phyloP scores from a whole-genome alignment of 2,797 vertebrate genomes.

The Falco biarmicus region DNA sequence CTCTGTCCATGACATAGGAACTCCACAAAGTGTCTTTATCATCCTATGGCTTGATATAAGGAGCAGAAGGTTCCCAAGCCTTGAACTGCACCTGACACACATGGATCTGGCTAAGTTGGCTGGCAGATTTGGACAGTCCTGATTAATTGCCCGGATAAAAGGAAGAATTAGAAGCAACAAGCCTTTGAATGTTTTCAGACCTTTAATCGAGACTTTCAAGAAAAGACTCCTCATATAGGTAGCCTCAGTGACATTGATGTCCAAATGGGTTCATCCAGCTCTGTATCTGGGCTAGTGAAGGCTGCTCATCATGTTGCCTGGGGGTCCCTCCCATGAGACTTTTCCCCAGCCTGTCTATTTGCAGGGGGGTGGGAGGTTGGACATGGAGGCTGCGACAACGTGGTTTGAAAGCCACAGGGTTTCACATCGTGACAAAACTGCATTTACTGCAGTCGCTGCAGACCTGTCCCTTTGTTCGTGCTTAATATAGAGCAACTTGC shows the following conservation, averaged over 20 bases:
- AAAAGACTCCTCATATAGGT: not conserved
- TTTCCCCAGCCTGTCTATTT: not conserved
- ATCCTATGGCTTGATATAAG: not conserved
- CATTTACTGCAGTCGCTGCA: not conserved
- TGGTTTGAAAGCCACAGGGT: not conserved
- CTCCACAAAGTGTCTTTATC: not conserved
- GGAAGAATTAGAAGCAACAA: not conserved
- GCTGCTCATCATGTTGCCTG: not conserved
- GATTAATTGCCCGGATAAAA: not conserved
- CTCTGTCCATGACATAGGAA: not conserved
- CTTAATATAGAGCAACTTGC: not conserved
- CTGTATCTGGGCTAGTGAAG: not conserved
- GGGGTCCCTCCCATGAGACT: not conserved
- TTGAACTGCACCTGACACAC: not conserved
- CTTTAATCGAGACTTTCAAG: not conserved
- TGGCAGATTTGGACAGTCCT: not conserved
- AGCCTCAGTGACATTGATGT: not conserved
- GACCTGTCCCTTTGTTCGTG: not conserved
- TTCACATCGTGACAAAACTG: not conserved
- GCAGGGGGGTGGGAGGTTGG: rapidly evolving
- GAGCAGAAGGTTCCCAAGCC: not conserved
- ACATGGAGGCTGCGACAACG: not conserved
- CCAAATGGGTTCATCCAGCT: not conserved
- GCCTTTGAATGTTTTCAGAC: not conserved
- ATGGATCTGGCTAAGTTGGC: not conserved